Evolutionary conservation across 2,113 vertebrate species (phyloP), one percentile per base, ranked within the genome.

Genomic region (Bufo bufo): DNA sequence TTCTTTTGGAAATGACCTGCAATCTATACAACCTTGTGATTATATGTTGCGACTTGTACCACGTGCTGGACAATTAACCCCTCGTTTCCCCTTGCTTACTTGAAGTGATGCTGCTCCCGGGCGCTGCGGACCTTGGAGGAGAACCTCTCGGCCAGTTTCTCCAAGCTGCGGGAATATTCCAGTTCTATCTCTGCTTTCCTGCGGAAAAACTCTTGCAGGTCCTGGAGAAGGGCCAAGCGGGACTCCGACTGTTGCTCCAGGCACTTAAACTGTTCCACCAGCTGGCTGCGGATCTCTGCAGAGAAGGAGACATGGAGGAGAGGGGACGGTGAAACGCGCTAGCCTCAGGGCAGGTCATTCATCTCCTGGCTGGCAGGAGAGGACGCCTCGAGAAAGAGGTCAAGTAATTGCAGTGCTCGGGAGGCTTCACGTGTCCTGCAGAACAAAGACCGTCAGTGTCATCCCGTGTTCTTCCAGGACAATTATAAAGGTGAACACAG

Each of bases 251-350:
- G 98, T 92, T 99, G 98, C 92, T 99, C 98, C 96, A 99, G 92
- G 89, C 98, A 99, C 94, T 99, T 99, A 93, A 99, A 97, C 95
- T 99, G 98, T 93, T 99, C 98, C 86, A 96, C 97, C 94, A 99
- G 95, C 94, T 99, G 98, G 13, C 96, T 97, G 16, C 98, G 98
- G 95, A 99, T 99, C 88, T 99, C 98, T 99, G 95, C 3, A 11
- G 20, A 69, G 72, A 91, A 85, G 91, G 43, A 20, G 20, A 2
- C 90, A 3, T 90, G 90, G 61, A 85, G 90, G 61, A 85, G 88
- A 90, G 65, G 90, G 1, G 69, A 75, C 43, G 50, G 72, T 75
- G 33, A 84, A 14, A 54, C 79, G 17, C 10, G 47, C 47, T 23
- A 65, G 63, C 82, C 63, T 16, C 13, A n/a, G 54, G 82, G 50